phyloP scores from a whole-genome alignment of 2,888 invertebrate genomes.

The Cephus runcator region DNA sequence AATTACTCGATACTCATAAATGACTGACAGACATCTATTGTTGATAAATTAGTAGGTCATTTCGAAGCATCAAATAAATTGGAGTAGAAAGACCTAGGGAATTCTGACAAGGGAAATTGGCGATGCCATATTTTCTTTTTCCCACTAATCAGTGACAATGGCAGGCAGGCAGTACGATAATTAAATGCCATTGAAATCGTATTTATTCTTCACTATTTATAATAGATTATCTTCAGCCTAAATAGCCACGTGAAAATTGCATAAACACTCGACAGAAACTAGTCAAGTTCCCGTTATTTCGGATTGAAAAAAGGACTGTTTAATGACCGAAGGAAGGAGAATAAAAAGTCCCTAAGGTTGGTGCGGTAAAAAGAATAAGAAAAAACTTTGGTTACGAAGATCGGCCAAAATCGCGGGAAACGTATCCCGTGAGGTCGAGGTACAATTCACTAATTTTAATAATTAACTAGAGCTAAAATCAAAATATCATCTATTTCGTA shows the following conservation, averaged over 20 bases:
- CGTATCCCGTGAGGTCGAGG: conserved; percentile 36
- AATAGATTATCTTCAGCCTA: neutral
- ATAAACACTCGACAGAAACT: neutral
- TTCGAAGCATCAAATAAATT: neutral
- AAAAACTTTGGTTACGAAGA: conserved; percentile 2
- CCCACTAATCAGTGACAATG: neutral
- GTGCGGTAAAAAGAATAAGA: neutral
- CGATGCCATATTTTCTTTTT: neutral
- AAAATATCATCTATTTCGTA: neutral
- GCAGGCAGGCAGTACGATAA: neutral
- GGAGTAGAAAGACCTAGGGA: neutral
- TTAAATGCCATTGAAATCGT: neutral
- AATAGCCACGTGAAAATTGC: neutral
- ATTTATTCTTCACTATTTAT: neutral
- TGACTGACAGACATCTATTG: neutral
- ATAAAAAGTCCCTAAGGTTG: neutral
- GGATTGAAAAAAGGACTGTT: neutral
- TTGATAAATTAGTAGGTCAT: neutral
- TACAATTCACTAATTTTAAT: conserved; percentile 23
- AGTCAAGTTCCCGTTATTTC: neutral
- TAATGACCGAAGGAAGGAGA: neutral
- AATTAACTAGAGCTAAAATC: conserved; percentile 9
- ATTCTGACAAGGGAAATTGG: neutral
- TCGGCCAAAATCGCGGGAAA: conserved; percentile 57
- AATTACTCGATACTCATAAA: neutral